A percentile compares a stretch with the other conserved stretches of the same genome.
Evolutionary conservation across 1,140 invertebrate species (phyloP).

Genomic region (Orius laevigatus): DNA sequence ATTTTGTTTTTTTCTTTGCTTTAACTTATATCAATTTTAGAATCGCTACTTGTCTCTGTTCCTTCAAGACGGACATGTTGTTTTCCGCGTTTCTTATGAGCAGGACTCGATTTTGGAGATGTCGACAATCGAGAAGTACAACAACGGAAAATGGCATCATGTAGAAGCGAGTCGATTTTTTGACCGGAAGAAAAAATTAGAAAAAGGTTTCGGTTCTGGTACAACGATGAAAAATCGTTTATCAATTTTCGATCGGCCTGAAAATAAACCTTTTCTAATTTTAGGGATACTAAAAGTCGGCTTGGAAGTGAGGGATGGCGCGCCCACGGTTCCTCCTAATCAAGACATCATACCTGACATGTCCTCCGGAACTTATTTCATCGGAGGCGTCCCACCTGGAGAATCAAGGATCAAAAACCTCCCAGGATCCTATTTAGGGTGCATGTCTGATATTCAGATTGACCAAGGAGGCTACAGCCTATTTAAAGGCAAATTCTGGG

Average conservation of each 20-base stretch:
- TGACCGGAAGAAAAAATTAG: constrained; percentile 24
- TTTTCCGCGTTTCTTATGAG: constrained; percentile 56
- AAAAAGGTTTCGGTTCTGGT: constrained; percentile 22
- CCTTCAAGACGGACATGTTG: constrained; percentile 54
- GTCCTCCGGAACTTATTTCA: constrained; percentile 43
- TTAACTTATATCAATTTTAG: constrained; percentile 28
- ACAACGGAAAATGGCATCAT: constrained; percentile 62
- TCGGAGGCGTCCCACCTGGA: constrained; percentile 66
- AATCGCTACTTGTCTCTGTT: constrained; percentile 62
- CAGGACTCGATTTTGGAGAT: constrained; percentile 44
- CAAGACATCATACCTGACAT: constrained; percentile 46
- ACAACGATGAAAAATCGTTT: constrained; percentile 1
- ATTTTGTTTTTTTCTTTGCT: not conserved
- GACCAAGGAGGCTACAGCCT: constrained; percentile 49
- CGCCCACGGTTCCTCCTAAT: constrained; percentile 37
- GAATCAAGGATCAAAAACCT: constrained; percentile 24
- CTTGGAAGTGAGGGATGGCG: constrained; percentile 46
- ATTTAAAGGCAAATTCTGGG: constrained; percentile 47
- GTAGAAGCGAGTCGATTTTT: constrained; percentile 42
- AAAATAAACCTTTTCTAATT: constrained; percentile 14
- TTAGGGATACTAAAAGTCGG: constrained; percentile 44
- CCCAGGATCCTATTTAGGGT: constrained; percentile 54
- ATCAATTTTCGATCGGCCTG: not conserved
- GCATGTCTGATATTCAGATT: constrained; percentile 61
- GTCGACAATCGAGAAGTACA: constrained; percentile 53